phyloP scores from a whole-genome alignment of 64 coral and sea anemone genomes.

The Stichodactyla mertensii region DNA sequence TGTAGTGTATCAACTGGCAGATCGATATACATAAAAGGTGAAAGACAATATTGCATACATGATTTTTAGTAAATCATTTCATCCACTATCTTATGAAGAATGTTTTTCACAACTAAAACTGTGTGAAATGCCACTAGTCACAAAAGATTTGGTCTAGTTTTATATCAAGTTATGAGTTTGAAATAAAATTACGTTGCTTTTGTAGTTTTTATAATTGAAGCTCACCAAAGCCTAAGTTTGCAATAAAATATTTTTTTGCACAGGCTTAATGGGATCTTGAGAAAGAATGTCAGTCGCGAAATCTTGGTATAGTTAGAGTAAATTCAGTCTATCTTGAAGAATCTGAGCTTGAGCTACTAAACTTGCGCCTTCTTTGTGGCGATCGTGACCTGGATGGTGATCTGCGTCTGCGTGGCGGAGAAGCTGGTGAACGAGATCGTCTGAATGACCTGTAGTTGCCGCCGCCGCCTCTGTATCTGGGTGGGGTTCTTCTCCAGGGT shows the following conservation, averaged over 20 bases:
- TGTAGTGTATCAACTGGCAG: too few relatives aligned
- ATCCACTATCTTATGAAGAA: too few relatives aligned
- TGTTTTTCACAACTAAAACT: too few relatives aligned
- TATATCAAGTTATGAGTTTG: too few relatives aligned
- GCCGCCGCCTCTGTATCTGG: conserved; percentile 49
- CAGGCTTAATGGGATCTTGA: not conserved
- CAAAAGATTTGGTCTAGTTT: too few relatives aligned
- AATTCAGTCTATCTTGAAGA: conserved; percentile 53
- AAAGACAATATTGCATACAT: too few relatives aligned
- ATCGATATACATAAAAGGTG: too few relatives aligned
- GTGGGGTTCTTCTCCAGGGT: conserved; percentile 70
- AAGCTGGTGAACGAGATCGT: conserved; percentile 63
- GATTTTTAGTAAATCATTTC: too few relatives aligned
- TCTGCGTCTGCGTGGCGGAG: conserved; percentile 66
- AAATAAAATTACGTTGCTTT: not conserved
- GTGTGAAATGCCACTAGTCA: too few relatives aligned
- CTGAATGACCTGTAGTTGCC: conserved; percentile 50
- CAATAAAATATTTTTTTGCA: not conserved
- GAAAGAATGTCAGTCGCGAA: not conserved
- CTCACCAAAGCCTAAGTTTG: not conserved
- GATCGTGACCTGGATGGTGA: conserved; percentile 77
- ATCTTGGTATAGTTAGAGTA: not conserved
- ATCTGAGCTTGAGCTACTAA: conserved; percentile 80
- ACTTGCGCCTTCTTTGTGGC: conserved; percentile 70
- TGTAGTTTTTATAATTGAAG: not conserved